These are phyloP conservation scores for Microctenopoma steveboyesi DNA, from an alignment of 2,797 vertebrate genomes.

Conservation along the genomic window DNA sequence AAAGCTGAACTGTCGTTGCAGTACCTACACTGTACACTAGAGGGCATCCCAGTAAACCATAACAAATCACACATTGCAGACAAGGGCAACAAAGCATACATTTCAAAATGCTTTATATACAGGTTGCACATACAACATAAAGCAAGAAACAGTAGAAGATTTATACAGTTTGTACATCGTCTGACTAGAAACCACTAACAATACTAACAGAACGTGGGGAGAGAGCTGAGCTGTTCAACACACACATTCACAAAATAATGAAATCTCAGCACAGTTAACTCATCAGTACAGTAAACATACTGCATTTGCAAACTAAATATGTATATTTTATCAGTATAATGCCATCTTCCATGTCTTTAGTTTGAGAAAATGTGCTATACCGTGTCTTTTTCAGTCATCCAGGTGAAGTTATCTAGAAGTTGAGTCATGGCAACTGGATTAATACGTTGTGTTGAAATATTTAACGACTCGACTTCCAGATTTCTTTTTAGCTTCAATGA, in stretches of 20 bases:
- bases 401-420: no score
- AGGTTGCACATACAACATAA: constrained; percentile 81
- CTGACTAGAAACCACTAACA: constrained; percentile 82
- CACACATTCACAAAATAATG: constrained; percentile 70
- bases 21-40: not conserved
- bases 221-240: constrained; percentile 81
- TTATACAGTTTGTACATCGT: constrained; percentile 85
- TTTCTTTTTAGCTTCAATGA: not conserved
- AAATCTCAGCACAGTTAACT: constrained; percentile 66
- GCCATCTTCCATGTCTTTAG: constrained; percentile 34
- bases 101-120: constrained; percentile 89
- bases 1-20: not conserved
- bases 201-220: constrained; percentile 74
- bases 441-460: no score
- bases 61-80: not conserved
- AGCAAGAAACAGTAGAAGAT: constrained; percentile 82
- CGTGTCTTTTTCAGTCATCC: not conserved
- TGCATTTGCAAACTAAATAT: constrained; percentile 51
- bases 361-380: constrained; percentile 41
- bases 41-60: not conserved
- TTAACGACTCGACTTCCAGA: no score
- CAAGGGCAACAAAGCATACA: constrained; percentile 19
- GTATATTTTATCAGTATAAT: constrained; percentile 40
- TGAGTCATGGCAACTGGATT: no score
- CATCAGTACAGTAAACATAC: constrained; percentile 59